Base-by-base conservation (phyloP, 2,113 vertebrate genomes). In the Oncorhynchus mykiss region DNA sequence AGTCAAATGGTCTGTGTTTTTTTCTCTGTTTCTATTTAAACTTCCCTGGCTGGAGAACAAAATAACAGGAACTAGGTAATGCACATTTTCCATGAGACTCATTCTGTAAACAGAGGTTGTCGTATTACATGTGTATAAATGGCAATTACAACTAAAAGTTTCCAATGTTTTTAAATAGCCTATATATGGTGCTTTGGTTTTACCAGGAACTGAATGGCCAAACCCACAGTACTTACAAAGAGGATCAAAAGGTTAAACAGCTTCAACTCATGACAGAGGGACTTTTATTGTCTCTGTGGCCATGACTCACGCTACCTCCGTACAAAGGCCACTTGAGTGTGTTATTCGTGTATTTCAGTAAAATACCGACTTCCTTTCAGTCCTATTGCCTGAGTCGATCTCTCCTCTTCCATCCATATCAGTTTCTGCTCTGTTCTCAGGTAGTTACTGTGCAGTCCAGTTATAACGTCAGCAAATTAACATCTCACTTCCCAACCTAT, bases 221-320 rank as follows among this genome's bases (percentile, higher is more conserved):
- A 72, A 80, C 72, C 57, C 76, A 73, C 81, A 78, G 79, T 70
- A 83, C 73, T 76, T 54, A 25, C 66, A 65, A 49, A 75, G 70
- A 79, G 75, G 82, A 86, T 88, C 82, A 85, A 84, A 85, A 90
- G 87, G 90, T 90, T 87, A 88, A 91, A 88, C 75, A 57, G 77
- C 78, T 89, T 76, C 39, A 85, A 85, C 82, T 78, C 79, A 74
- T 72, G 82, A 86, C 82, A 75, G 85, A 76, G 72, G 70, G 49
- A 73, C 83, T 82, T 83, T 84, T 80, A 86, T 88, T 90, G 87
- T 89, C 77, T 79, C 71, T 62, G 22, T 83, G 87, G 75, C 83
- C 22, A 29, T 86, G 85, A 88, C 86, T 45, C 39, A 45, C 9
- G 81, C 79, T 70, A 68, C 80, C 54, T 5, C 20, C 8, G 67